Conservation (phyloP, 2,797 vertebrate species). For the Bucorvus abyssinicus region DNA sequence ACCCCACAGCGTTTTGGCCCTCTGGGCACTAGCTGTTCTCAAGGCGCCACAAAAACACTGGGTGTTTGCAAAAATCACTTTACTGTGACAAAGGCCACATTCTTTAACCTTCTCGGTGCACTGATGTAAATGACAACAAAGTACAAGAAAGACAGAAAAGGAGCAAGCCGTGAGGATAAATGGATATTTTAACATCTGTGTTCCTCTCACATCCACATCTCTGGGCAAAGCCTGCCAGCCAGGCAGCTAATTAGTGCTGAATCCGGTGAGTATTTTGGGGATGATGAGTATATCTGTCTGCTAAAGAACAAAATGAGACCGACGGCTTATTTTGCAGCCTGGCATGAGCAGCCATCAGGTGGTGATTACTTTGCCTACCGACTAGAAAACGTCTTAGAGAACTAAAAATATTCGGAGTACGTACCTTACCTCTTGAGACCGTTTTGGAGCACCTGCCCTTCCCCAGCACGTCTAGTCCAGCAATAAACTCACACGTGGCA, state of each 20-base stretch:
- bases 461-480: not conserved
- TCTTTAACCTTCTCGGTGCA: not conserved
- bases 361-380: not conserved
- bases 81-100: not conserved
- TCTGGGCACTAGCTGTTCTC: not conserved
- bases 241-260: not conserved
- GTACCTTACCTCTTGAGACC: not conserved
- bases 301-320: not conserved
- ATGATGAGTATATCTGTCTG: not conserved
- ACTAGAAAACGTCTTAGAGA: not conserved
- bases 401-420: not conserved
- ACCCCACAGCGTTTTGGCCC: accelerated
- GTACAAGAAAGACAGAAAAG: not conserved
- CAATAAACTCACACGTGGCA: not conserved
- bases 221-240: not conserved
- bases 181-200: not conserved
- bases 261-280: not conserved
- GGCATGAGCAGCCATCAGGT: not conserved
- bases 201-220: not conserved
- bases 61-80: not conserved
- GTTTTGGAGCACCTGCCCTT: not conserved
- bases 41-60: not conserved
- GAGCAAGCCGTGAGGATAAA: not conserved
- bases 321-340: not conserved
- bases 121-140: not conserved